Conservation (phyloP, 2,113 vertebrate genomes). For the Trichechus manatus region DNA sequence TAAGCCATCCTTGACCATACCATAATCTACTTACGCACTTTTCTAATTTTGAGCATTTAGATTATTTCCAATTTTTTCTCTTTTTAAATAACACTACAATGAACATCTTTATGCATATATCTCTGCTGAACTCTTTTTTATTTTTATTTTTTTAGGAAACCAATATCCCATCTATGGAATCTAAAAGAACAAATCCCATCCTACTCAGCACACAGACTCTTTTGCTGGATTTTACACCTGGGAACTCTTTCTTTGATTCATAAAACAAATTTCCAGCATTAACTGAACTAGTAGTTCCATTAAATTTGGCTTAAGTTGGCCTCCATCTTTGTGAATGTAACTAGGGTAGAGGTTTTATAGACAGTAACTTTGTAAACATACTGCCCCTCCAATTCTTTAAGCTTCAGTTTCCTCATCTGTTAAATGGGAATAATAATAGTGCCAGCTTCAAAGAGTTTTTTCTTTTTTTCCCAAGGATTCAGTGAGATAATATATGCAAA, state of each 20-base stretch:
- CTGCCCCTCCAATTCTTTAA: background rate
- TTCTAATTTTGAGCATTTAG: background rate
- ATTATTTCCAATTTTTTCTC: background rate
- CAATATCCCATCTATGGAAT: background rate
- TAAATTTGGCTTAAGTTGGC: background rate
- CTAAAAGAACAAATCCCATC: constrained; percentile 34
- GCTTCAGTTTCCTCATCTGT: no score
- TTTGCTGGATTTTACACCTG: constrained; percentile 46
- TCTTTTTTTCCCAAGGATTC: background rate
- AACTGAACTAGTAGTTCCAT: constrained; percentile 44
- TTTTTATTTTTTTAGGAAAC: background rate
- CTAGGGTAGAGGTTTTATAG: background rate
- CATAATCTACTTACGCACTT: background rate
- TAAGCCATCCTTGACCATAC: constrained; percentile 14
- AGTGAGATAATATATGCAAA: background rate
- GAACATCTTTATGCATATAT: constrained; percentile 13
- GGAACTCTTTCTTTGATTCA: constrained; percentile 32
- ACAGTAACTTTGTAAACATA: background rate
- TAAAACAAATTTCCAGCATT: constrained; percentile 45
- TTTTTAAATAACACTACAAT: constrained; percentile 53
- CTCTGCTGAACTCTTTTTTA: background rate
- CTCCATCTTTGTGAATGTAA: background rate
- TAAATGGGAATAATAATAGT: background rate
- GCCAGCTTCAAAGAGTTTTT: background rate
- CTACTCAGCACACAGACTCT: background rate